Evolutionary conservation across 2,888 invertebrate species (phyloP).

Genomic region (Nomada ruficornis): DNA sequence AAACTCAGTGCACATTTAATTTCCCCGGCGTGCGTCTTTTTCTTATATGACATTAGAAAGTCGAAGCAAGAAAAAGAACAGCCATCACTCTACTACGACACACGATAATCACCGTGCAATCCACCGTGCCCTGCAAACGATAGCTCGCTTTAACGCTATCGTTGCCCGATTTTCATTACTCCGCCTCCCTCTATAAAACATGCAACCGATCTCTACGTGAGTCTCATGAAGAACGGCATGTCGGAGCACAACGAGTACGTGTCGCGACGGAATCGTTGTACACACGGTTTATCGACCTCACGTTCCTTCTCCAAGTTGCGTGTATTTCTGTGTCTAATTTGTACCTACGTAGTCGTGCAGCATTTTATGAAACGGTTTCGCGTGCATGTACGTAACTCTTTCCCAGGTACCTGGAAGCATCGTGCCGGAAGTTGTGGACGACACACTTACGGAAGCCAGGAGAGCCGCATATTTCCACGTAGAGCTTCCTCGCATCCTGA

Average conservation of each 20-base stretch:
- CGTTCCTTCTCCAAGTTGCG: neutral
- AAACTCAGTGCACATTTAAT: neutral
- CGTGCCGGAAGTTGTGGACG: slow-evolving; percentile 45
- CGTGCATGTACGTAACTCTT: neutral
- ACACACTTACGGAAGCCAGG: slow-evolving; percentile 56
- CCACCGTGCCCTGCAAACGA: neutral
- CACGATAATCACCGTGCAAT: slow-evolving; percentile 5
- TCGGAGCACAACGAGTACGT: slow-evolving; percentile 5
- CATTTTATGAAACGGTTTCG: slow-evolving; percentile 29
- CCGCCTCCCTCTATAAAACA: neutral
- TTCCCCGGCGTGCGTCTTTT: neutral
- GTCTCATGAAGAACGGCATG: slow-evolving; percentile 5
- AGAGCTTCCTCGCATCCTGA: slow-evolving; percentile 38
- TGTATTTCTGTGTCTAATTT: neutral
- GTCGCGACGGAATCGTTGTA: slow-evolving; percentile 16
- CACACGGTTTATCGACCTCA: neutral
- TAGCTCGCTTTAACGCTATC: neutral
- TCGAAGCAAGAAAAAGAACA: neutral
- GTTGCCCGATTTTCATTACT: slow-evolving; percentile 9
- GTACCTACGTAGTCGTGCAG: neutral
- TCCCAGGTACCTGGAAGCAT: slow-evolving; percentile 27
- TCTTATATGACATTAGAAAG: slow-evolving; percentile 20
- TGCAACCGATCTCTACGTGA: slow-evolving; percentile 23
- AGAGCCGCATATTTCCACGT: slow-evolving; percentile 34
- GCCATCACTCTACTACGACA: neutral